Conservation (phyloP, 35 echinoderm and acorn worm species). For the Apostichopus californicus region DNA sequence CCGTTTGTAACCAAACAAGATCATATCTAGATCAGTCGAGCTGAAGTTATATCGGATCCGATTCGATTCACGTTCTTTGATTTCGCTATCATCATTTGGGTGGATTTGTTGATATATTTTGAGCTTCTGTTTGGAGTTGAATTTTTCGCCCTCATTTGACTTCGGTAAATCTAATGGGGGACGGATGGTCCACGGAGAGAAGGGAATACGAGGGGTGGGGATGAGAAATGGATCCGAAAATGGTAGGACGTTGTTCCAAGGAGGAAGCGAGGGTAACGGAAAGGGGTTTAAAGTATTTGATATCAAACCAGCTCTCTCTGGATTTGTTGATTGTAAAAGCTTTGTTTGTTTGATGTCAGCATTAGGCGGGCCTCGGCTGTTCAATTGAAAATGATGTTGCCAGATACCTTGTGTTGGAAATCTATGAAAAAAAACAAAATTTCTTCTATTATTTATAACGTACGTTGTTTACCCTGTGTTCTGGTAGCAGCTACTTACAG, state of each 20-base stretch:
- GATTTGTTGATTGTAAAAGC: neutral
- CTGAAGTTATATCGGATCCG: conserved; percentile 4
- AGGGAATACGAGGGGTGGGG: neutral
- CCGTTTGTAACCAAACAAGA: conserved; percentile 4
- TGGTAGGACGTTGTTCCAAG: conserved; percentile 1
- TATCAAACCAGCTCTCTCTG: neutral
- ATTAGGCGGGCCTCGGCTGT: neutral
- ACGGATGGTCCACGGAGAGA: conserved; percentile 1
- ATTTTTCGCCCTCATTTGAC: neutral
- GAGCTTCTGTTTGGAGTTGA: neutral
- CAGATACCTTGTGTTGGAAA: no score
- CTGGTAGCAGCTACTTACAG: no score
- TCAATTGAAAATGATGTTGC: neutral
- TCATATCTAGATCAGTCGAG: conserved; percentile 8
- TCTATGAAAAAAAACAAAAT: no score
- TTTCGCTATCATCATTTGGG: neutral
- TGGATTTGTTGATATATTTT: neutral
- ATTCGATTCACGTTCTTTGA: neutral
- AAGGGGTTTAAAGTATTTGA: neutral
- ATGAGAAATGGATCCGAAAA: neutral
- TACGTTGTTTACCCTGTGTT: no score
- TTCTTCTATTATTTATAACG: no score
- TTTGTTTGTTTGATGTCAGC: neutral
- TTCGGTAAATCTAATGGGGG: neutral
- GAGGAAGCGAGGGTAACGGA: neutral